phyloP scores from a whole-genome alignment of 2,888 invertebrate genomes.

The Nemapogon koenigi region DNA sequence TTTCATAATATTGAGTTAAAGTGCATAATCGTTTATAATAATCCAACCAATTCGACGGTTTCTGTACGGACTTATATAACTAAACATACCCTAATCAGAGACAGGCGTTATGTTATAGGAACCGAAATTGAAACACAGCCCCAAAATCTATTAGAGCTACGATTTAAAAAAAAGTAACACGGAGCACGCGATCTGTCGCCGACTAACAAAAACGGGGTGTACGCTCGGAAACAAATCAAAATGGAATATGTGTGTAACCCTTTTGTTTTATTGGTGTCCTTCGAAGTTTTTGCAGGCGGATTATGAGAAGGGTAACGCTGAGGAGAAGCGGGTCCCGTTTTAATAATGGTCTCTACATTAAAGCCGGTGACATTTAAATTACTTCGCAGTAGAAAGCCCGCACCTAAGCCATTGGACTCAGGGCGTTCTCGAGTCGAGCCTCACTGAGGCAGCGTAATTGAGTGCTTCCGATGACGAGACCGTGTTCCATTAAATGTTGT shows the following conservation, averaged over 20 bases:
- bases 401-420: slow-evolving; percentile 5
- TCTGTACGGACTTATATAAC: no score
- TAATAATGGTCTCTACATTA: slow-evolving; percentile 27
- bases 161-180: no score
- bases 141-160: no score
- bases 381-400: slow-evolving; percentile 12
- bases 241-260: slow-evolving; percentile 1
- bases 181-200: no score
- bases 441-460: slow-evolving; percentile 46
- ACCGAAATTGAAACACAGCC: no score
- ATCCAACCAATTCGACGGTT: no score
- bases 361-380: slow-evolving; percentile 17
- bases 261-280: slow-evolving; percentile 22
- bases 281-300: slow-evolving; percentile 23
- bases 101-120: no score
- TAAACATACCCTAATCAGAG: no score
- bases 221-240: slow-evolving; percentile 1
- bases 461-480: slow-evolving; percentile 36
- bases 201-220: slow-evolving; percentile 13
- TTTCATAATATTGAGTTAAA: no score
- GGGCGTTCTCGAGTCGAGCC: slow-evolving; percentile 7
- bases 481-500: no score
- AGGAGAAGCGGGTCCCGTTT: background rate
- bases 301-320: slow-evolving; percentile 21
- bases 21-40: no score